A percentile compares a stretch with the other conserved stretches of the same genome.
Evolutionary conservation across 2,797 vertebrate species (phyloP).

Genomic region (Harpagifer antarcticus): DNA sequence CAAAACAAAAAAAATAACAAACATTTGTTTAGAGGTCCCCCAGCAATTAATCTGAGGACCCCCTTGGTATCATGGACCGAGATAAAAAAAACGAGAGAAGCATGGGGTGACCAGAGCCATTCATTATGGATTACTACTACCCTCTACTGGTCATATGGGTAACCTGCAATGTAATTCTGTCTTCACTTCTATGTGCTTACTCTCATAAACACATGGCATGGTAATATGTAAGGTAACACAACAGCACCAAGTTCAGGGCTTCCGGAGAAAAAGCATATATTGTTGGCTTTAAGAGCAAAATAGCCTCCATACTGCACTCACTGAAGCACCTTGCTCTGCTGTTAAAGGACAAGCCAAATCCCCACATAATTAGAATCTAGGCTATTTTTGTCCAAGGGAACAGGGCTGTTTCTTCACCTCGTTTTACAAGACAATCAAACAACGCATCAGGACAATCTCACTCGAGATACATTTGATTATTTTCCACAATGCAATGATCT

Average conservation of each 20-base stretch:
- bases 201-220: background rate
- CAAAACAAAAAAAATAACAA: too few relatives aligned
- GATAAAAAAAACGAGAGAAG: background rate
- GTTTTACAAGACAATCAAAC: slow-evolving; percentile 6
- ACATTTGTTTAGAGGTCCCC: too few relatives aligned
- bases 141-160: slow-evolving; percentile 66
- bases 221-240: slow-evolving; percentile 8
- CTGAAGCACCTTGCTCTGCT: slow-evolving; percentile 11
- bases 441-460: background rate
- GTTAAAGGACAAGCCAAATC: slow-evolving; percentile 27
- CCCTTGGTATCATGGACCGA: background rate
- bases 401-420: slow-evolving; percentile 14
- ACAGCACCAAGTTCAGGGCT: background rate
- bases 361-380: slow-evolving; percentile 34
- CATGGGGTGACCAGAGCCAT: background rate
- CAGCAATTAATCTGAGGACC: too few relatives aligned
- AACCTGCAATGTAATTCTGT: slow-evolving; percentile 36
- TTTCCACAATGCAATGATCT: background rate
- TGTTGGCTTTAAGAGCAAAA: slow-evolving; percentile 39
- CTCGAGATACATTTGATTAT: background rate
- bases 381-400: slow-evolving; percentile 39
- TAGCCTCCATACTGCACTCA: background rate
- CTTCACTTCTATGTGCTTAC: background rate
- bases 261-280: slow-evolving; percentile 31
- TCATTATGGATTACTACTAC: slow-evolving; percentile 61